phyloP scores from a whole-genome alignment of 2,888 invertebrate species.

The Protodeltote pygarga region DNA sequence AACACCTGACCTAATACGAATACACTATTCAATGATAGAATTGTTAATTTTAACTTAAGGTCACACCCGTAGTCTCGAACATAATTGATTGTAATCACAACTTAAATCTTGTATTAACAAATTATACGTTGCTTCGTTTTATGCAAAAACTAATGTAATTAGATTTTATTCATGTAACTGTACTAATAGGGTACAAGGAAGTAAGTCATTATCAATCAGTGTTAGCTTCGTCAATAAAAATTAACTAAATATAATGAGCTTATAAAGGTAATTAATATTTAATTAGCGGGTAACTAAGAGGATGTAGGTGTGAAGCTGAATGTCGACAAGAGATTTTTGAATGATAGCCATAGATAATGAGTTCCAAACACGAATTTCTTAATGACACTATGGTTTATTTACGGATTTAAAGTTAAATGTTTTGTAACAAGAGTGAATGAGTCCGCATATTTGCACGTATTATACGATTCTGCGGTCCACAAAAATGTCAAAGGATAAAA shows the following conservation, averaged over 20 bases:
- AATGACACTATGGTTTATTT: too few species aligned
- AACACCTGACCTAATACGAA: conserved; percentile 5
- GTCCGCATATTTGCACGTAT: too few species aligned
- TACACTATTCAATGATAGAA: conserved; percentile 43
- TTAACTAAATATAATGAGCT: conserved; percentile 42
- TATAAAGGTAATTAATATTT: conserved; percentile 32
- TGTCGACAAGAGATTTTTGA: too few species aligned
- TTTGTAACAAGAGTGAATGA: too few species aligned
- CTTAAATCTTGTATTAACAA: conserved; percentile 62
- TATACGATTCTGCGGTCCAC: too few species aligned
- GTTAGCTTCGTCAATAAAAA: conserved; percentile 30
- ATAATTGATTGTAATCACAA: conserved; percentile 64
- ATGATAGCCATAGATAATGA: too few species aligned
- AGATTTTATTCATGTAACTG: conserved; percentile 56
- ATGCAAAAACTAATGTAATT: conserved; percentile 56
- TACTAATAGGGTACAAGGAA: conserved; percentile 57
- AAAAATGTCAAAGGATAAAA: too few species aligned
- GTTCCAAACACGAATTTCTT: too few species aligned
- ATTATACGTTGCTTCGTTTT: conserved; percentile 56
- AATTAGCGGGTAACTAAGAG: conserved; percentile 17
- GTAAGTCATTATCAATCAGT: conserved; percentile 53
- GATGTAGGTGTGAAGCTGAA: conserved; percentile 11
- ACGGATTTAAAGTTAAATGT: too few species aligned
- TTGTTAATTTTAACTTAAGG: conserved; percentile 62
- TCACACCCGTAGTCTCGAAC: conserved; percentile 51